These are phyloP conservation scores for Dendrolimus kikuchii DNA, from an alignment of 1,140 invertebrate genomes.

Conservation along the genomic window DNA sequence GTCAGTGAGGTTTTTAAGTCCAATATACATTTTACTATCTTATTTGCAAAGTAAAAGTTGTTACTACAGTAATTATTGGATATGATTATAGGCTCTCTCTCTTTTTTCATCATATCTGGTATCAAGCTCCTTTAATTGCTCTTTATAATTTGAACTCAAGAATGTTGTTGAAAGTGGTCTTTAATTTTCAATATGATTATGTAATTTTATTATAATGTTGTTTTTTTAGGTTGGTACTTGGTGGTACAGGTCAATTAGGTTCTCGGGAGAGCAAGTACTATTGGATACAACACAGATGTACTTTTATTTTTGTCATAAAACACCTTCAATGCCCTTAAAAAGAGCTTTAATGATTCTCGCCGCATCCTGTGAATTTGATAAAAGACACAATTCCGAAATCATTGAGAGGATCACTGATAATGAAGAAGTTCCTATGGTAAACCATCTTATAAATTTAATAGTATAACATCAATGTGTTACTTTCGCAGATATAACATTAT, in stretches of 20 bases:
- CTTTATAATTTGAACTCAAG: too few species aligned
- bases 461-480: neutral
- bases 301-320: slow-evolving; percentile 96
- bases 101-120: too few species aligned
- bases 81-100: too few species aligned
- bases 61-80: too few species aligned
- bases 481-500: too few species aligned
- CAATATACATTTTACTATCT: too few species aligned
- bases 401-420: slow-evolving; percentile 95
- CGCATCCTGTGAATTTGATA: slow-evolving; percentile 97
- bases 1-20: too few species aligned
- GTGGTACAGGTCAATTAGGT: slow-evolving; percentile 99
- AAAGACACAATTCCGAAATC: slow-evolving; percentile 94
- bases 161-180: too few species aligned
- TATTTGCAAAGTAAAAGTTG: too few species aligned
- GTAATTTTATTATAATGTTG: too few species aligned
- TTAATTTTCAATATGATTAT: too few species aligned
- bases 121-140: too few species aligned
- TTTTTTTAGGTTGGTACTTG: slow-evolving; percentile 88
- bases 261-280: slow-evolving; percentile 95
- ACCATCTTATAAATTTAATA: slow-evolving; percentile 8
- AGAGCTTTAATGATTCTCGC: slow-evolving; percentile 96
- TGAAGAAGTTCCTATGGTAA: slow-evolving; percentile 93
- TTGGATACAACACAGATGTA: slow-evolving; percentile 97
- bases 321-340: slow-evolving; percentile 94